A percentile compares a stretch with the other conserved stretches of the same genome.
Evolutionary conservation across 1,140 invertebrate genomes (phyloP).

Genomic region (Bombus consobrinus): DNA sequence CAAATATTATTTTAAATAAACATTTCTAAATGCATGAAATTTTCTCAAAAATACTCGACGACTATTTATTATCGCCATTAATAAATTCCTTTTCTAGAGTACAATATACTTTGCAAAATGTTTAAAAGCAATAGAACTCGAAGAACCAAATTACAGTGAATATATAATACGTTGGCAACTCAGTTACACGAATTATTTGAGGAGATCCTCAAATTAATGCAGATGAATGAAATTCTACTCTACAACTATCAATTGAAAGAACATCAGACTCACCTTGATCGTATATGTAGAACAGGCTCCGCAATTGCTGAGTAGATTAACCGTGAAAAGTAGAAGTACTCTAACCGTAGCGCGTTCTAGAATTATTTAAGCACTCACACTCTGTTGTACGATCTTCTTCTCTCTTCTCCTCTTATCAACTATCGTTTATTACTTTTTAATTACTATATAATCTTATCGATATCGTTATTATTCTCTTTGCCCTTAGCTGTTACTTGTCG

Average conservation of each 20-base stretch:
- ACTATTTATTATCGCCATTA: too few species aligned
- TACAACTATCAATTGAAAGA: not conserved
- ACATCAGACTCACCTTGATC: constrained; percentile 46
- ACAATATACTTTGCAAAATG: too few species aligned
- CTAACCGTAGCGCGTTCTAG: constrained; percentile 37
- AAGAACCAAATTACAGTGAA: too few species aligned
- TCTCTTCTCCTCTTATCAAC: not conserved
- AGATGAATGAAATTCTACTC: too few species aligned
- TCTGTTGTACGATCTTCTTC: constrained; percentile 34
- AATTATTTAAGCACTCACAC: constrained; percentile 50
- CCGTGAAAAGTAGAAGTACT: constrained; percentile 35
- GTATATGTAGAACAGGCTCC: constrained; percentile 47
- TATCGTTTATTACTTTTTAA: constrained; percentile 3
- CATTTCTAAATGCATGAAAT: too few species aligned
- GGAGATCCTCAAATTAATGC: too few species aligned
- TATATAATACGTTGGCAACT: too few species aligned
- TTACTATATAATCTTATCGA: constrained; percentile 3
- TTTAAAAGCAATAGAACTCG: too few species aligned
- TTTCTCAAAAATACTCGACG: too few species aligned
- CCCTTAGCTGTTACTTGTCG: constrained; percentile 11
- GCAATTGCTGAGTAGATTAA: constrained; percentile 35
- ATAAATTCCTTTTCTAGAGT: too few species aligned
- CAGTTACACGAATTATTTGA: too few species aligned
- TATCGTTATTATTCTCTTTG: constrained; percentile 38
- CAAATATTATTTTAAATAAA: too few species aligned